Base-by-base conservation (phyloP, 2,888 invertebrate genomes). In the Dinocampus coccinellae region DNA sequence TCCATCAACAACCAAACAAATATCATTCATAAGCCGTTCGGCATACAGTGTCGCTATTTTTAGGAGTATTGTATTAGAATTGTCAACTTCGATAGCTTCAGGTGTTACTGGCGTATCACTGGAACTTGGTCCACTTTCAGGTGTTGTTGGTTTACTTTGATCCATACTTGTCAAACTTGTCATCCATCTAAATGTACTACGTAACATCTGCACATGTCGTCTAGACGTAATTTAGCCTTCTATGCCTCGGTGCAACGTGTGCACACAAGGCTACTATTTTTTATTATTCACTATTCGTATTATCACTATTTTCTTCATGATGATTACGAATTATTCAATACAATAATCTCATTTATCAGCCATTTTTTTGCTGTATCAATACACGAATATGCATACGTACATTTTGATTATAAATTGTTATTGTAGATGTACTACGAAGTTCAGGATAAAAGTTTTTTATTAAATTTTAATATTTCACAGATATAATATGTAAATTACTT, bases 21-120 rank as follows among this genome's bases (percentile, higher is more conserved):
- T 92, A 87, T 98, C 98, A 80, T 95, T 96, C 94, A 98, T 95
- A 80, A 96, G 89, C 81, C 94, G 93, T 77, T 96, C 95, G 0
- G 93, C 93, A 87, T 95, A 97, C 1, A 97, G 88, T 20, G 92
- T 93, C 4, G 94, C 94, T 81, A 97, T 94, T 85, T 95, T 95
- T 73, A 92, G 90, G 62, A 96, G 88, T 13, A 97, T 93, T 83
- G 93, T 93, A 74, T 91, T 91, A 0, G 96, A 95, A 87, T 97
- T 96, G 80, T 96, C 95, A 84, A 96, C 93, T 80, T 84, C 83
- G 74, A 84, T 80, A 1, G 82, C 80, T 67, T 84, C 81, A 6
- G 83, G 79, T 42, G 73, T 76, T 52, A 75, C 78, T 64, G 72
- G 74, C 36, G 72, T 75, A 29, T 77, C 75, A n/a, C 72, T 69